Percentiles rank a stretch among this genome's conserved stretches.
phyloP scores from a whole-genome alignment of 2,113 vertebrate species.

The Aptenodytes forsteri region DNA sequence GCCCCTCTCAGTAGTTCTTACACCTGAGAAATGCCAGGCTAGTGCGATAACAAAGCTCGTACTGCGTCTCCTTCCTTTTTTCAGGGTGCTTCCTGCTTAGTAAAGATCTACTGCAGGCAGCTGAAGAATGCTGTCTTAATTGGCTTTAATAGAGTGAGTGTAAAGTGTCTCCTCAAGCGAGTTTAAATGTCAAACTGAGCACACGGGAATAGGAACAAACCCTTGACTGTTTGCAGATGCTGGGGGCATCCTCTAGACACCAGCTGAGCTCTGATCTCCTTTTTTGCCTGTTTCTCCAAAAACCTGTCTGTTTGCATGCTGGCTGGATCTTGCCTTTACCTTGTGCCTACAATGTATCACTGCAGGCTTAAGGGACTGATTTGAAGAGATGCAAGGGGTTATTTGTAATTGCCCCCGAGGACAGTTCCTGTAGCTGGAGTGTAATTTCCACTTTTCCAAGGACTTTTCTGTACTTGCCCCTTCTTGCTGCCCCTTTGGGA shows the following conservation, averaged over 20 bases:
- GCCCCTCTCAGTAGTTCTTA: rapidly evolving
- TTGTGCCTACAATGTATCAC: rapidly evolving
- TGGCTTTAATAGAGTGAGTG: rapidly evolving
- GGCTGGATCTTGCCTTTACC: not conserved
- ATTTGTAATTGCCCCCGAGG: rapidly evolving
- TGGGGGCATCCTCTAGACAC: rapidly evolving
- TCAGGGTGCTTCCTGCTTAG: rapidly evolving
- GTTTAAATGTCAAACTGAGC: not conserved
- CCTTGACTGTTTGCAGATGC: no score
- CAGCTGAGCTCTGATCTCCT: not conserved
- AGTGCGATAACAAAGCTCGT: rapidly evolving
- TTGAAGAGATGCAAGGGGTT: rapidly evolving
- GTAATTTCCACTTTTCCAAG: not conserved
- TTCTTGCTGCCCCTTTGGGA: not conserved
- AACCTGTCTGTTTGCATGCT: rapidly evolving
- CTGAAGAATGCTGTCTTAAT: rapidly evolving
- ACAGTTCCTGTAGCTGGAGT: not conserved
- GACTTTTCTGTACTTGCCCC: rapidly evolving
- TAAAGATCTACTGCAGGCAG: not conserved
- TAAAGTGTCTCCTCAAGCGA: rapidly evolving
- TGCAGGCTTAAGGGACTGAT: rapidly evolving
- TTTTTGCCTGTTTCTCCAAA: not conserved
- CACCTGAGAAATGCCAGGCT: rapidly evolving
- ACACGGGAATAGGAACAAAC: rapidly evolving
- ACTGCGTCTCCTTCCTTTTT: not conserved